Conservation (phyloP, 2,888 invertebrate species). For the Parnassius orleans region DNA sequence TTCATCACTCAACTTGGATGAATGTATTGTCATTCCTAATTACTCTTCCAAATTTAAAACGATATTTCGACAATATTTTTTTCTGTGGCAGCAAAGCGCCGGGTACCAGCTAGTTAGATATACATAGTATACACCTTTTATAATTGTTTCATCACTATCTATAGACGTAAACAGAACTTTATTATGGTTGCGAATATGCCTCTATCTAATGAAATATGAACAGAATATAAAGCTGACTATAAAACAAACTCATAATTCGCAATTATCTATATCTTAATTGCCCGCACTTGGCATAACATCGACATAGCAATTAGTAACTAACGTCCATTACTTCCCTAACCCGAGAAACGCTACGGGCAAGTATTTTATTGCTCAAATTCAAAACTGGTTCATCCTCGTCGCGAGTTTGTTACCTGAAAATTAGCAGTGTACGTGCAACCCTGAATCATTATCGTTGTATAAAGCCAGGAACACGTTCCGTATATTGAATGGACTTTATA, state of each 20-base stretch:
- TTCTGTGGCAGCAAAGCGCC: no score
- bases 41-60: no score
- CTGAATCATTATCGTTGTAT: constrained; percentile 31
- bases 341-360: constrained; percentile 58
- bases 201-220: no score
- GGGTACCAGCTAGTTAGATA: no score
- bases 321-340: constrained; percentile 53
- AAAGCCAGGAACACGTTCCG: constrained; percentile 7
- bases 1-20: no score
- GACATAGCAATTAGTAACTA: constrained; percentile 62
- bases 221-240: constrained; percentile 24
- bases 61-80: no score
- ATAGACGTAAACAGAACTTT: no score
- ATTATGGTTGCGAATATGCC: no score
- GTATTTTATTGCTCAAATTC: constrained; percentile 69
- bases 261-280: constrained; percentile 72
- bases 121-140: no score
- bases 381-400: constrained; percentile 15
- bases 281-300: constrained; percentile 54
- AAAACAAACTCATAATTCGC: constrained; percentile 51
- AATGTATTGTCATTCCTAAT: no score
- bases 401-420: constrained; percentile 26
- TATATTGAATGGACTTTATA: constrained; percentile 20
- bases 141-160: no score
- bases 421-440: constrained; percentile 20